Conservation (phyloP, 1,140 invertebrate genomes). For the Drosophila nebulosa region DNA sequence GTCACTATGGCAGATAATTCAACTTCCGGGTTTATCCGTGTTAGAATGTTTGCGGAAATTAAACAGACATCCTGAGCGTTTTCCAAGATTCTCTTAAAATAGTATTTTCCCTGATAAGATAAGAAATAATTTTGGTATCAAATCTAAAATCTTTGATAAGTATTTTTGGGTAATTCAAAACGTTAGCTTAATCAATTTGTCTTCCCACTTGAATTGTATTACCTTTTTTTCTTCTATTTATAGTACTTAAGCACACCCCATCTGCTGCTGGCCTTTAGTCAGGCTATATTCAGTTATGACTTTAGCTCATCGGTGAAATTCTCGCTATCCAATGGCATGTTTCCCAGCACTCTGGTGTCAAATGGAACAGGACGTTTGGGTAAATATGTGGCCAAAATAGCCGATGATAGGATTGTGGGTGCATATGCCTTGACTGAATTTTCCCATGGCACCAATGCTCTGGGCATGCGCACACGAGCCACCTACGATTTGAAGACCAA, state of each 20-base stretch:
- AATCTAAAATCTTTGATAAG: not conserved
- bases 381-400: slow-evolving; percentile 83
- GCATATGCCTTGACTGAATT: slow-evolving; percentile 93
- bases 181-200: not conserved
- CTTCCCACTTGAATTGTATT: not conserved
- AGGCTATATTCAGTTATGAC: slow-evolving; percentile 87
- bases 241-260: slow-evolving; percentile 81
- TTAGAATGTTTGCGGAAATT: not conserved
- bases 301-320: slow-evolving; percentile 86
- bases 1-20: not conserved
- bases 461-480: slow-evolving; percentile 90
- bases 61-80: not conserved
- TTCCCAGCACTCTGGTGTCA: slow-evolving; percentile 82
- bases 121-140: not conserved
- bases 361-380: slow-evolving; percentile 84
- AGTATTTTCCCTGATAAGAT: not conserved
- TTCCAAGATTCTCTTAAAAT: not conserved
- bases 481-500: slow-evolving; percentile 88
- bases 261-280: slow-evolving; percentile 81
- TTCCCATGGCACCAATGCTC: slow-evolving; percentile 93
- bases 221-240: slow-evolving; percentile 60
- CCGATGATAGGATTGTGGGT: slow-evolving; percentile 84
- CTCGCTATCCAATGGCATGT: slow-evolving; percentile 84
- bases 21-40: not conserved
- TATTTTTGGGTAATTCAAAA: not conserved